Evolutionary conservation across 2,888 invertebrate genomes (phyloP).

Genomic region (Monochamus alternatus): DNA sequence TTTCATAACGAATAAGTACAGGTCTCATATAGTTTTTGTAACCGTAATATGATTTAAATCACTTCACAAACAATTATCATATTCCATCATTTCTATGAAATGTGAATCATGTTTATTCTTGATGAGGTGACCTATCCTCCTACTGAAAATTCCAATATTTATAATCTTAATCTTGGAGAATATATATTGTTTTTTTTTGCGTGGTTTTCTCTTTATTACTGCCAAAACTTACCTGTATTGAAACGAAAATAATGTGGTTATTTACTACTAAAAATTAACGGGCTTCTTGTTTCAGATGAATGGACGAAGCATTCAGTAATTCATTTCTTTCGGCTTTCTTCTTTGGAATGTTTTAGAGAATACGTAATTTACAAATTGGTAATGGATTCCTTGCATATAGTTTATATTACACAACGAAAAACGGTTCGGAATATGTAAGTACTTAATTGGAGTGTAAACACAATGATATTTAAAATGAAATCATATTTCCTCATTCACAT

Average conservation of each 20-base stretch:
- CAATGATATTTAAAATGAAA: too few species aligned
- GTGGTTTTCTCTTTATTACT: too few species aligned
- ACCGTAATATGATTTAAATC: background rate
- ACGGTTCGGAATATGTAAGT: too few species aligned
- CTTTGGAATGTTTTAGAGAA: background rate
- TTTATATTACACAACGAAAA: too few species aligned
- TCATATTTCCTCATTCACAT: too few species aligned
- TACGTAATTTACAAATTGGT: too few species aligned
- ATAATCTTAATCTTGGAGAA: background rate
- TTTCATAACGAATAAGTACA: too few species aligned
- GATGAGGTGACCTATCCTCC: background rate
- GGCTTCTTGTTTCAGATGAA: conserved; percentile 2
- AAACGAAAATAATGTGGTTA: too few species aligned
- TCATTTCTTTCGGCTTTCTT: conserved; percentile 8
- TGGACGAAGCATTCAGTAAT: background rate
- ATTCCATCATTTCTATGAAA: background rate
- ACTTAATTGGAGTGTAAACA: too few species aligned
- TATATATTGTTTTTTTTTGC: background rate
- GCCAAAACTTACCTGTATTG: too few species aligned
- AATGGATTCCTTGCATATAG: too few species aligned
- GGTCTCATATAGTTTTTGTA: too few species aligned
- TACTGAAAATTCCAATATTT: background rate
- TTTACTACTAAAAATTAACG: background rate
- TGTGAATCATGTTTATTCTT: background rate
- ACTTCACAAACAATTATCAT: background rate